Conservation (phyloP, 2,113 vertebrate species). For the Onychostruthus taczanowskii region DNA sequence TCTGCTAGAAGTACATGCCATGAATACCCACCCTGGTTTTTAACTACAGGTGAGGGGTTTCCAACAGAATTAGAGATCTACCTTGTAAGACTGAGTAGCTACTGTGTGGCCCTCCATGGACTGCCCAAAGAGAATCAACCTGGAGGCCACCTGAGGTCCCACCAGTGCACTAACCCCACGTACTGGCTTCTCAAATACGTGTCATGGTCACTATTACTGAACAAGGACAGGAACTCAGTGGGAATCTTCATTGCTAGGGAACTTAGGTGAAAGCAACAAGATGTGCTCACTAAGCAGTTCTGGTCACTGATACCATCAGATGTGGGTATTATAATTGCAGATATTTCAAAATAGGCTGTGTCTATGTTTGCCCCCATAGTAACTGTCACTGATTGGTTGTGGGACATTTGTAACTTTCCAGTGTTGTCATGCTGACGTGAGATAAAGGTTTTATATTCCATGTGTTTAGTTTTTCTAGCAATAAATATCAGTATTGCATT, state of each 20-base stretch:
- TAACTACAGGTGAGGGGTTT: not conserved
- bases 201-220: accelerated
- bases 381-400: not conserved
- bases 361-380: not conserved
- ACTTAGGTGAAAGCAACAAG: not conserved
- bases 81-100: not conserved
- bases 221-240: not conserved
- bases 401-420: not conserved
- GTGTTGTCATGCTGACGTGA: not conserved
- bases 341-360: not conserved
- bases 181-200: not conserved
- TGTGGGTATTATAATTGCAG: not conserved
- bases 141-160: not conserved
- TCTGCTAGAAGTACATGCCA: not conserved
- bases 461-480: not conserved
- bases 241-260: not conserved
- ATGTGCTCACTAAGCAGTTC: not conserved
- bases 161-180: accelerated
- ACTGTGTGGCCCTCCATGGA: not conserved
- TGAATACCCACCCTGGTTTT: not conserved
- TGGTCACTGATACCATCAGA: not conserved
- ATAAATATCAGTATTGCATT: not conserved
- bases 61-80: not conserved
- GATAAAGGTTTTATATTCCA: not conserved
- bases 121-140: not conserved